Evolutionary conservation across 2,888 invertebrate genomes (phyloP).

Genomic region (Harmothoe impar): DNA sequence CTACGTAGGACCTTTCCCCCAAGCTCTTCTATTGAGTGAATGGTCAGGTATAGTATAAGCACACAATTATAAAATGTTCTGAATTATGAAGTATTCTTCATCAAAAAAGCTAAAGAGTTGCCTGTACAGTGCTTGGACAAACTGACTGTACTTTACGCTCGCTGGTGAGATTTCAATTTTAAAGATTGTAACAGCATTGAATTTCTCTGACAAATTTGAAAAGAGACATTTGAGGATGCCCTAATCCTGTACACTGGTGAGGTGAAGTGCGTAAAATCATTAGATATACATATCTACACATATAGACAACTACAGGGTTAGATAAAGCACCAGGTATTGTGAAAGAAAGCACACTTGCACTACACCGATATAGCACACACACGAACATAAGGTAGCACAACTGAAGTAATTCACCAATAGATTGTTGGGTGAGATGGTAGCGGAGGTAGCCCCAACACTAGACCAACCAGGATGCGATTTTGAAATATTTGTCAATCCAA

Average conservation of each 20-base stretch:
- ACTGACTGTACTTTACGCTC: not conserved
- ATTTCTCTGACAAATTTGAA: not conserved
- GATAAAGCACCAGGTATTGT: constrained; percentile 48
- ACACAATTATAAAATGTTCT: not conserved
- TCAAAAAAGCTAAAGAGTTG: not conserved
- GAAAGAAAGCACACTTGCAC: constrained; percentile 15
- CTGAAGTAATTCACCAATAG: not conserved
- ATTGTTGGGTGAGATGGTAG: too few species aligned
- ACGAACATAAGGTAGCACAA: not conserved
- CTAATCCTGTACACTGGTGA: not conserved
- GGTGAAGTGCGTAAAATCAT: constrained; percentile 23
- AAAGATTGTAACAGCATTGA: constrained; percentile 24
- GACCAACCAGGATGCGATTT: too few species aligned
- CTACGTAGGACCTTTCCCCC: not conserved
- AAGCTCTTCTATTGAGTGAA: not conserved
- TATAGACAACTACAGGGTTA: not conserved
- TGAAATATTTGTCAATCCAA: too few species aligned
- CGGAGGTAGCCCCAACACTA: too few species aligned
- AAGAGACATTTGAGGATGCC: not conserved
- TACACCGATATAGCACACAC: not conserved
- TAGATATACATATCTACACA: constrained; percentile 20
- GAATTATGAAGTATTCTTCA: not conserved
- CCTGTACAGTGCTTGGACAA: not conserved
- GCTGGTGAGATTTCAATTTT: constrained; percentile 31
- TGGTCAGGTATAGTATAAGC: constrained; percentile 16